phyloP scores from a whole-genome alignment of 2,113 vertebrate genomes.

The Emydura subglobosa region DNA sequence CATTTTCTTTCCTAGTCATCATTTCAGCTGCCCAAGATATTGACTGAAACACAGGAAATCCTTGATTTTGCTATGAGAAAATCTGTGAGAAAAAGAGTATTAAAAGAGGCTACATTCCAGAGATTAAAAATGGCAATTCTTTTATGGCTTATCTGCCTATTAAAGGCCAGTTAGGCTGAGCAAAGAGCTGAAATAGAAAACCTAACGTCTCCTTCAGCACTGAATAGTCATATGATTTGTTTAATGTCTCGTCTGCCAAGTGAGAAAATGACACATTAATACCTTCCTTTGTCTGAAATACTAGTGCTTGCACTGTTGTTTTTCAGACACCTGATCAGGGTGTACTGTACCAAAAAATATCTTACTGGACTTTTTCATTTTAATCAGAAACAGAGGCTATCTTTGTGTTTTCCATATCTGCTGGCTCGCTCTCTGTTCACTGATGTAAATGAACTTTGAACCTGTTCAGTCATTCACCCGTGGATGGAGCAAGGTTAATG shows the following conservation, averaged over 20 bases:
- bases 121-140: conserved; percentile 11
- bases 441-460: conserved; percentile 23
- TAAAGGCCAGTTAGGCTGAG: conserved; percentile 23
- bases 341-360: conserved; percentile 19
- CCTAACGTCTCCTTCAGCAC: neutral
- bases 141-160: neutral
- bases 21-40: neutral
- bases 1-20: neutral
- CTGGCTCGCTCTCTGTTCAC: neutral
- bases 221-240: conserved; percentile 64
- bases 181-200: conserved; percentile 52
- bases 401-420: conserved; percentile 60
- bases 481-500: conserved; percentile 31
- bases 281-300: conserved; percentile 1
- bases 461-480: conserved; percentile 18
- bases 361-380: conserved; percentile 36
- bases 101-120: neutral
- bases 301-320: neutral
- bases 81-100: neutral
- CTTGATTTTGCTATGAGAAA: conserved; percentile 8
- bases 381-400: conserved; percentile 61
- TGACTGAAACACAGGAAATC: conserved; percentile 14
- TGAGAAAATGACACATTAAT: conserved; percentile 44
- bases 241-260: conserved; percentile 41
- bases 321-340: conserved; percentile 6